A percentile compares a stretch with the other conserved stretches of the same genome.
phyloP scores from a whole-genome alignment of 2,797 vertebrate genomes.

The Chaetodon trifasciatus region DNA sequence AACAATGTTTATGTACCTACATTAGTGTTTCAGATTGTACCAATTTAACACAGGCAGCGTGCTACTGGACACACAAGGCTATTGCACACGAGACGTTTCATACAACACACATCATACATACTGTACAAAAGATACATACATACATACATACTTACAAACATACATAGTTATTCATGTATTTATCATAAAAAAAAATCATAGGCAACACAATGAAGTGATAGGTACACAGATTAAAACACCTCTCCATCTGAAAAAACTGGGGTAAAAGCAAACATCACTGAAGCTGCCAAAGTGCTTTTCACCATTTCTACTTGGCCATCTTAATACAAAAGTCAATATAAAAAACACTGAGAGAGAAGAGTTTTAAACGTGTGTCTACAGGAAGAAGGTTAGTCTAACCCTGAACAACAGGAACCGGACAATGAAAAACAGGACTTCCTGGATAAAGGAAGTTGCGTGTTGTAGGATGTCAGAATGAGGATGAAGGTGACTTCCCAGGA shows the following conservation, averaged over 20 bases:
- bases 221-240: conserved; percentile 68
- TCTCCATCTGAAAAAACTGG: conserved; percentile 62
- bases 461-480: conserved; percentile 62
- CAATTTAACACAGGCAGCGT: conserved; percentile 87
- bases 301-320: conserved; percentile 78
- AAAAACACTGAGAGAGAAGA: conserved; percentile 58
- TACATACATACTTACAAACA: conserved; percentile 79
- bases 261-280: conserved; percentile 74
- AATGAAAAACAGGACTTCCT: conserved; percentile 84
- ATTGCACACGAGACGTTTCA: conserved; percentile 89
- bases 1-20: conserved; percentile 87
- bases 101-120: conserved; percentile 82
- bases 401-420: conserved; percentile 83
- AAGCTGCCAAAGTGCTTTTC: conserved; percentile 90
- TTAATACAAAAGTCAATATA: conserved; percentile 64
- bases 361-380: conserved; percentile 54
- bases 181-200: conserved; percentile 74
- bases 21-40: conserved; percentile 90
- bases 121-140: conserved; percentile 82
- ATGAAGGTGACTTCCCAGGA: conserved; percentile 69
- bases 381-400: conserved; percentile 71
- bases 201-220: conserved; percentile 74
- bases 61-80: conserved; percentile 87
- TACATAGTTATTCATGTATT: conserved; percentile 80
- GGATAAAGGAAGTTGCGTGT: conserved; percentile 73